Conservation (phyloP, 2,888 invertebrate genomes). For the Caenorhabditis sulstoni region DNA sequence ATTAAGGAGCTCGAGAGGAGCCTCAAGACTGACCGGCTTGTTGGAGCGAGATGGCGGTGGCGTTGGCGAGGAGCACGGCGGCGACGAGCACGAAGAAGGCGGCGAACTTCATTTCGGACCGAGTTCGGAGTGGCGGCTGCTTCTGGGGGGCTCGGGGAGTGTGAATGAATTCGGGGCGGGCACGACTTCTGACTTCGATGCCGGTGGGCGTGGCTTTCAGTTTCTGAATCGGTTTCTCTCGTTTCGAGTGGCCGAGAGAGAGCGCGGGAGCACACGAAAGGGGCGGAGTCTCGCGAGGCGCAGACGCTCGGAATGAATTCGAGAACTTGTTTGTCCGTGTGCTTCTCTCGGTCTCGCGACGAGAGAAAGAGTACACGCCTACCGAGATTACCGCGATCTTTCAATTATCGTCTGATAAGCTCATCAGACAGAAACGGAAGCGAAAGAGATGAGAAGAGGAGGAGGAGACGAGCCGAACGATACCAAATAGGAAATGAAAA, state of each 20-base stretch:
- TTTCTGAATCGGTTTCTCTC: constrained; percentile 10
- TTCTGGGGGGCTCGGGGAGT: not conserved
- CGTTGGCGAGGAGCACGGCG: constrained; percentile 1
- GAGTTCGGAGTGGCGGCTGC: not conserved
- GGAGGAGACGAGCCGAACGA: no score
- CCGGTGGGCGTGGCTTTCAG: constrained; percentile 15
- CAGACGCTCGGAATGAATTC: constrained; percentile 19
- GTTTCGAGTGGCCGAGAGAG: constrained; percentile 13
- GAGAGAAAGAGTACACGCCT: no score
- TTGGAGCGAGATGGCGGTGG: constrained; percentile 32
- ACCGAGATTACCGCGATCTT: no score
- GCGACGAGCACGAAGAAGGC: constrained; percentile 18
- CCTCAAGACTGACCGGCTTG: constrained; percentile 42
- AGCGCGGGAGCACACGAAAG: constrained; percentile 2
- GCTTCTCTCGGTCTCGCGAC: not conserved
- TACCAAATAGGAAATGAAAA: no score
- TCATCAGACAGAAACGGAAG: no score
- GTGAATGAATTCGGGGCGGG: constrained; percentile 14
- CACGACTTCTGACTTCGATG: constrained; percentile 1
- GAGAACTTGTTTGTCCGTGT: constrained; percentile 26
- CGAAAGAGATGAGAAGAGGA: no score
- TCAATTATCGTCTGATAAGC: no score
- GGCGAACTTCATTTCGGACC: not conserved
- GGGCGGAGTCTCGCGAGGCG: constrained; percentile 9
- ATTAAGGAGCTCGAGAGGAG: not conserved